phyloP scores from a whole-genome alignment of 1,140 invertebrate species.

The Mercenaria mercenaria region DNA sequence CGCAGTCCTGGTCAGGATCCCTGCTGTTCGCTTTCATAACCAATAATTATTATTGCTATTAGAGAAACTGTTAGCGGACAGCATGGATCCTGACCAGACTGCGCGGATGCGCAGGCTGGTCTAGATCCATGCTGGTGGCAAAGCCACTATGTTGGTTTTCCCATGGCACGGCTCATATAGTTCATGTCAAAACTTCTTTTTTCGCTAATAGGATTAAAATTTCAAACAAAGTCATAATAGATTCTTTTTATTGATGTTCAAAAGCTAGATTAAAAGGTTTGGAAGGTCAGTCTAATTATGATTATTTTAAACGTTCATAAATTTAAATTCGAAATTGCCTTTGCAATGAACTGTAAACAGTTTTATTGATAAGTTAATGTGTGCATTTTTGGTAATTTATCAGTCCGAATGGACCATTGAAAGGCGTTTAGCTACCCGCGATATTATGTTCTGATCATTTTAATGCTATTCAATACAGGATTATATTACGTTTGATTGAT shows the following conservation, averaged over 20 bases:
- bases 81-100: too few species aligned
- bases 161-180: too few species aligned
- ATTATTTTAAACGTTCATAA: background rate
- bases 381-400: background rate
- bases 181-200: conserved; percentile 2
- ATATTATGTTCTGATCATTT: conserved; percentile 49
- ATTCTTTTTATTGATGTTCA: background rate
- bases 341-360: background rate
- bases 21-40: too few species aligned
- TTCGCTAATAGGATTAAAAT: background rate
- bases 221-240: background rate
- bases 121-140: too few species aligned
- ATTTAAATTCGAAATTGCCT: background rate
- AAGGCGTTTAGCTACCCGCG: background rate
- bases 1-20: too few species aligned
- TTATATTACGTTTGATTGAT: conserved; percentile 59
- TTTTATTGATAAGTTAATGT: conserved; percentile 15
- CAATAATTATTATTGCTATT: too few species aligned
- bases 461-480: conserved; percentile 47
- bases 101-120: too few species aligned
- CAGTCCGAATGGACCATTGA: background rate
- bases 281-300: background rate
- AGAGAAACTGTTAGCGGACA: too few species aligned
- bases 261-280: conserved; percentile 7
- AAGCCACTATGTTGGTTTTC: too few species aligned